These are phyloP conservation scores for Campoletis raptor DNA, from an alignment of 2,888 invertebrate species.

Conservation along the genomic window DNA sequence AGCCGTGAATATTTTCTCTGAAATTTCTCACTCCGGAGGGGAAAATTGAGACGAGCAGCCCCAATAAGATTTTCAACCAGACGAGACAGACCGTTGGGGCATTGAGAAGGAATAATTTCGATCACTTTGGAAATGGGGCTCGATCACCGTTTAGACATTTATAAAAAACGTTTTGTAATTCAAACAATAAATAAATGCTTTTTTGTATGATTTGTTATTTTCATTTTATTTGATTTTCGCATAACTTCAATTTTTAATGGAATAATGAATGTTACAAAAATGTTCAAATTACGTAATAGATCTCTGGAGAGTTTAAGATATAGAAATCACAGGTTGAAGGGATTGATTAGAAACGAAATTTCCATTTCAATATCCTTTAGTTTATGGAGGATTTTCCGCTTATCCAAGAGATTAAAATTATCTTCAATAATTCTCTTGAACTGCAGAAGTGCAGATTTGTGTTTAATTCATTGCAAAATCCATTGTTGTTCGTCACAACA, in stretches of 20 bases:
- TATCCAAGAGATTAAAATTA: conserved; percentile 27
- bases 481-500: not conserved
- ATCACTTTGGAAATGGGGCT: conserved; percentile 9
- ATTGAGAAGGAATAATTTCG: conserved; percentile 36
- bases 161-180: not conserved
- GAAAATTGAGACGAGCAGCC: not conserved
- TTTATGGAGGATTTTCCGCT: conserved; percentile 32
- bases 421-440: conserved; percentile 3
- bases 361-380: conserved; percentile 12
- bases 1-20: not conserved
- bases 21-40: not conserved
- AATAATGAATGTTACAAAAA: not conserved
- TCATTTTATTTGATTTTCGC: not conserved
- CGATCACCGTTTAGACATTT: not conserved
- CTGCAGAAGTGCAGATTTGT: conserved; percentile 7
- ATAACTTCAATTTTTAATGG: not conserved
- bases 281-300: not conserved
- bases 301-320: not conserved
- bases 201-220: not conserved
- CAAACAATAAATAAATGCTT: not conserved
- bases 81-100: conserved; percentile 8
- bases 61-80: conserved; percentile 16
- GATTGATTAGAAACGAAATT: conserved; percentile 7
- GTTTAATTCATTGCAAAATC: not conserved
- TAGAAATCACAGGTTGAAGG: not conserved